Percentiles rank a stretch among this genome's conserved stretches.
phyloP scores from a whole-genome alignment of 1,140 invertebrate species.

The Xylocopa sonorina region DNA sequence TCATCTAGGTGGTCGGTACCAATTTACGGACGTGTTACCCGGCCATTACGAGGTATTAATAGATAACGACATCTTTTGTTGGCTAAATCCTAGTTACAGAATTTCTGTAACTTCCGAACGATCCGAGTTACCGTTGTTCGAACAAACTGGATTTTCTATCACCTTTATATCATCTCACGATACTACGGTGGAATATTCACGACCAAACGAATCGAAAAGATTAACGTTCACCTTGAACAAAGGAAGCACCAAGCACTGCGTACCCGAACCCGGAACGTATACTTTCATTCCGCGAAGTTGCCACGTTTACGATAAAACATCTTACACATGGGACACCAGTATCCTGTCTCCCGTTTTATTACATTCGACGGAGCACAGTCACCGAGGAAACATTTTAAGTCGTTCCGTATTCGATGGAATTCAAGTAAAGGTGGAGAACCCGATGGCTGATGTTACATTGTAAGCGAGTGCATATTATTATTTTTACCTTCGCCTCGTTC shows the following conservation, averaged over 20 bases:
- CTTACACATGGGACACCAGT: conserved; percentile 78
- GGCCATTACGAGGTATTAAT: conserved; percentile 91
- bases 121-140: conserved; percentile 87
- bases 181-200: conserved; percentile 79
- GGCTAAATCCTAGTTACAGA: conserved; percentile 85
- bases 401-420: conserved; percentile 61
- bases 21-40: conserved; percentile 89
- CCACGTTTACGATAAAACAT: conserved; percentile 87
- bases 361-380: conserved; percentile 74
- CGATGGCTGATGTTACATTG: conserved; percentile 59
- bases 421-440: conserved; percentile 72
- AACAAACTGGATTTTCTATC: conserved; percentile 89
- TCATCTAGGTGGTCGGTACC: conserved; percentile 87
- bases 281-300: conserved; percentile 90
- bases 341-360: conserved; percentile 73
- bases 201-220: conserved; percentile 69
- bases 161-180: conserved; percentile 87
- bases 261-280: conserved; percentile 87
- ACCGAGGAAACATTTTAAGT: conserved; percentile 74
- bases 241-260: conserved; percentile 85
- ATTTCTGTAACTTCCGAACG: conserved; percentile 86
- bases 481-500: not conserved
- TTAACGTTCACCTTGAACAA: conserved; percentile 76
- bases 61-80: conserved; percentile 87
- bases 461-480: conserved; percentile 47